Conservation (phyloP, 2,888 invertebrate species). For the Candidula unifasciata region DNA sequence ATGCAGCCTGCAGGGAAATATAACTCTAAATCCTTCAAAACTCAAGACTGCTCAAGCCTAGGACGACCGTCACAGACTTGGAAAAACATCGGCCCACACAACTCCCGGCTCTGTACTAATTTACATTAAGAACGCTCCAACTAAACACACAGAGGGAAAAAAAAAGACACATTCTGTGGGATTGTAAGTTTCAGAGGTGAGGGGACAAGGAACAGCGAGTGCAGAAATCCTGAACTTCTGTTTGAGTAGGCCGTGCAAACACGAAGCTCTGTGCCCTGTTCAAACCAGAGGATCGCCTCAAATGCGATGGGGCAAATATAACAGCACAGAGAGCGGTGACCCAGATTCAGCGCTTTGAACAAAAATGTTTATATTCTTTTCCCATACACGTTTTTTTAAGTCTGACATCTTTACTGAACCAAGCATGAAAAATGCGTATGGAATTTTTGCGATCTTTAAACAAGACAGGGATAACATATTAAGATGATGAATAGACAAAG, state of each 20-base stretch:
- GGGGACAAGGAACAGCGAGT: background rate
- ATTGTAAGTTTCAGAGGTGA: background rate
- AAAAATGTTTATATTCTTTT: background rate
- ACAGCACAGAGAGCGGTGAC: background rate
- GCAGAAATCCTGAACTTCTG: slow-evolving; percentile 26
- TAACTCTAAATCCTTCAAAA: background rate
- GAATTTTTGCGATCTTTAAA: no score
- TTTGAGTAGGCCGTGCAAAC: slow-evolving; percentile 34
- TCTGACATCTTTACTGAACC: background rate
- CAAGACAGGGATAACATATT: no score
- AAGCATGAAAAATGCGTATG: no score
- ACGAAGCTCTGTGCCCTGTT: slow-evolving; percentile 23
- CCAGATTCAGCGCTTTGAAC: background rate
- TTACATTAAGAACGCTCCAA: background rate
- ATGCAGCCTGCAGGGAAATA: background rate
- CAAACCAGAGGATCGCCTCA: slow-evolving; percentile 23
- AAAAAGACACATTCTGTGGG: background rate
- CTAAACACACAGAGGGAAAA: background rate
- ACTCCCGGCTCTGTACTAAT: background rate
- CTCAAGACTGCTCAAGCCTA: background rate
- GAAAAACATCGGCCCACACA: background rate
- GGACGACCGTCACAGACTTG: background rate
- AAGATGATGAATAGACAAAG: no score
- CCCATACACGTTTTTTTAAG: no score
- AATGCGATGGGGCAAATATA: background rate